Evolutionary conservation across 2,113 vertebrate genomes (phyloP), one percentile per base, ranked within the genome.

Genomic region (Pagrus major): DNA sequence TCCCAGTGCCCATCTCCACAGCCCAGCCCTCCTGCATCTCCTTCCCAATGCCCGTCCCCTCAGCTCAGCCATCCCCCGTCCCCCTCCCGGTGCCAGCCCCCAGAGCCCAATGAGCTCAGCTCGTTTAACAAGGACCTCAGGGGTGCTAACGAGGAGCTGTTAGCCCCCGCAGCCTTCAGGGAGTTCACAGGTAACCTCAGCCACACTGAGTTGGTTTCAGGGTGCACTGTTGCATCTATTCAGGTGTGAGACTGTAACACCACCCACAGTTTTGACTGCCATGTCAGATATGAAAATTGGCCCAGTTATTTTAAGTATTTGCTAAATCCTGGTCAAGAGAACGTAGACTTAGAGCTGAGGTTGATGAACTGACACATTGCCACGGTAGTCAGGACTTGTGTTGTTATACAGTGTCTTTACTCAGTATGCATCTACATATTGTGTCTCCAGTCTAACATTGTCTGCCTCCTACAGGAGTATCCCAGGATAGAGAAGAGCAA

Each of bases 131-230:
- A 56, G 42, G 31, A 35, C 20, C 35, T 59, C n/a, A 61, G 37
- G 5, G 27, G 51, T 35, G 56, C 60, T 86, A 81, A 87, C 25
- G 15, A 86, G 88, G 77, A 47, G 63, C 80, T 2, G 27, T 12
- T 73, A 14, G 25, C 69, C n/a, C 10, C 51, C 6, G 0, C 25
- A 9, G 52, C 49, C 88, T 58, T 59, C 65, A 3, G 71, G 78
- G 89, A 87, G 56, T 60, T 39, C 44, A 12, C 80, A 91, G 93
- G 93, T 94, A 89, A 88, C 37, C 6, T 55, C 58, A 27, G 3
- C n/a, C 20, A 42, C 27, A 33, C 56, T 54, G 25, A 69, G 20
- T 25, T 9, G 2, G 1, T 51, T n/a, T 76, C 67, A 12, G 21
- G 15, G 18, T 54, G 41, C 21, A 2, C 9, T 42, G 27, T 51